Base-by-base conservation (phyloP, 2,113 vertebrate species). In the Pongo abelii region DNA sequence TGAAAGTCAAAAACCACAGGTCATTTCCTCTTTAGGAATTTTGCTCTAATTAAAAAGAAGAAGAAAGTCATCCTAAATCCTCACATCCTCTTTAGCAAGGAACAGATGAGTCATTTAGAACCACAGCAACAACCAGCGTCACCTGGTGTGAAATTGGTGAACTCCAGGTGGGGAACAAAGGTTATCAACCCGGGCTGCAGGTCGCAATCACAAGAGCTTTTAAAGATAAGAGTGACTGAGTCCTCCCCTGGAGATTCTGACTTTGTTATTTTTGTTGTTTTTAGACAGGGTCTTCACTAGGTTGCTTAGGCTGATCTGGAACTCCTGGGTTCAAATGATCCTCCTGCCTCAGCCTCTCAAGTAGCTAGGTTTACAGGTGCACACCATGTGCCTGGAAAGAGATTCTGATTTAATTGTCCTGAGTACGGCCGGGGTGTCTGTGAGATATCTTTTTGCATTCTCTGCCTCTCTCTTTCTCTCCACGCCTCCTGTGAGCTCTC, bases 11-110 rank as follows among this genome's bases (percentile, higher is more conserved):
- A 94, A 84, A 77, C 22, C 18, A 50, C 81, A 94, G 93, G 38
- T 92, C 20, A 84, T 94, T 97, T 97, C 85, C 81, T 94, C n/a
- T 92, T 92, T 12, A 95, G 35, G 70, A 74, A 81, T 94, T 95
- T 95, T 95, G 9, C 89, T 93, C 11, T 85, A 67, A 72, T 88
- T 89, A 92, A 87, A 78, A 93, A 93, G 77, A 89, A 72, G 48
- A 94, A 94, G 89, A 77, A 81, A 84, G 12, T 61, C 30, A 84
- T 57, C 32, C 52, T 6, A 59, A 78, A 92, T 85, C 11, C 52
- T 95, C 25, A 90, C 18, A 50, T 91, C 84, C 30, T 96, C 57
- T 70, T 95, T 74, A 55, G 4, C 75, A 86, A 64, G 79, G 52
- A 94, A 67, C 14, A 84, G 40, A 35, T 87, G 83, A 93, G 38